Evolutionary conservation across 2,797 vertebrate species (phyloP).

Genomic region (Erethizon dorsatum): DNA sequence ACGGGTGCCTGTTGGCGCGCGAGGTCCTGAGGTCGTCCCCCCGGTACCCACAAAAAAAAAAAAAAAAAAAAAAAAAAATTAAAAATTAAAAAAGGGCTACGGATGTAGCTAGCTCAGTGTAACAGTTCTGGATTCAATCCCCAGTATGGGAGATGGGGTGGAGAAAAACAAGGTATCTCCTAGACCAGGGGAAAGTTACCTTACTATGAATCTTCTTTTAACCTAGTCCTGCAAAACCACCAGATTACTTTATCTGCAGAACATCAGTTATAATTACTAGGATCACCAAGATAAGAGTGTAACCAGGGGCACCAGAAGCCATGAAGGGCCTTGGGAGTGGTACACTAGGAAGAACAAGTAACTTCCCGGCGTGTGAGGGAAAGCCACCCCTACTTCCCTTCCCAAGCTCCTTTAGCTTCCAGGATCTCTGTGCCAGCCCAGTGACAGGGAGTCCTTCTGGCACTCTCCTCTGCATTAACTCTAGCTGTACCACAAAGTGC

Average conservation of each 20-base stretch:
- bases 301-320: neutral
- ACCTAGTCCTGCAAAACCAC: neutral
- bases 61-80: too few relatives aligned
- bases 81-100: neutral
- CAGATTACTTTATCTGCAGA: neutral
- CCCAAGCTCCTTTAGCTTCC: neutral
- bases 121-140: neutral
- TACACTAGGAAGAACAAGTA: neutral
- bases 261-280: neutral
- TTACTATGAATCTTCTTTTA: neutral
- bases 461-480: neutral
- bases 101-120: neutral
- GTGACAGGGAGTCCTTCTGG: neutral
- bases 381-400: neutral
- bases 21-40: too few relatives aligned
- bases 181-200: neutral
- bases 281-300: neutral
- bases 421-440: neutral
- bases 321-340: neutral
- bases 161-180: neutral
- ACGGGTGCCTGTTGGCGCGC: too few relatives aligned
- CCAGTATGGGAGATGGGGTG: neutral
- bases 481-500: neutral
- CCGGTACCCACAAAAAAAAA: too few relatives aligned
- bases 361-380: neutral